A percentile compares a stretch with the other conserved stretches of the same genome.
Conservation (phyloP, 2,113 vertebrate species). For the Diglossa brunneiventris region DNA sequence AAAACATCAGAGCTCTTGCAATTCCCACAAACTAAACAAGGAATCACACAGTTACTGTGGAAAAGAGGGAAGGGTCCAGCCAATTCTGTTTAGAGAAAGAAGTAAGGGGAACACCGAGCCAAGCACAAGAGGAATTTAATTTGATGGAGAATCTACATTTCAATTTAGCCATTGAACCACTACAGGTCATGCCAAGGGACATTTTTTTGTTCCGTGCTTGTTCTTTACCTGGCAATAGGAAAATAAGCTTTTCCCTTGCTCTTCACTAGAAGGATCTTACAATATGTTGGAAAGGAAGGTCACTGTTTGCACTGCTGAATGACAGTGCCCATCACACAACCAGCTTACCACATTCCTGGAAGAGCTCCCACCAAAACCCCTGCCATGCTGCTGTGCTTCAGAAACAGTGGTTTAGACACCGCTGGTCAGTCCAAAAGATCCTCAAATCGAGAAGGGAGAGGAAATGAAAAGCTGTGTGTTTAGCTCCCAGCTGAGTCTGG, state of each 20-base stretch:
- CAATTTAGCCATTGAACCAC: not conserved
- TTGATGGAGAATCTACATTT: not conserved
- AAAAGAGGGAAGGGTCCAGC: not conserved
- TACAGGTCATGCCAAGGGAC: not conserved
- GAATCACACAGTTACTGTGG: not conserved
- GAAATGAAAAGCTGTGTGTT: constrained; percentile 44
- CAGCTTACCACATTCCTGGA: not conserved
- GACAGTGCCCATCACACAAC: not conserved
- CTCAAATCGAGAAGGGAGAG: not conserved
- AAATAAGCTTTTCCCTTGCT: not conserved
- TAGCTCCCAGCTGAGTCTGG: constrained; percentile 37
- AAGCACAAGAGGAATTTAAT: not conserved
- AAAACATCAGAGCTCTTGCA: not conserved
- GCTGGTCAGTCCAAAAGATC: not conserved
- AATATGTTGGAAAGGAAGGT: not conserved
- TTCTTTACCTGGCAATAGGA: not conserved
- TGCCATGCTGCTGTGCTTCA: not conserved
- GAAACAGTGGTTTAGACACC: not conserved
- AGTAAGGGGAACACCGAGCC: not conserved
- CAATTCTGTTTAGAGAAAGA: not conserved
- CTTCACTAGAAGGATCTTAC: not conserved
- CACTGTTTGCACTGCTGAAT: not conserved
- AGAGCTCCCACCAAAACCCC: not conserved
- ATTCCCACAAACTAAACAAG: constrained; percentile 16
- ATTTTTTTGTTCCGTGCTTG: not conserved